phyloP scores from a whole-genome alignment of 2,113 vertebrate genomes.

The Zapus hudsonius region DNA sequence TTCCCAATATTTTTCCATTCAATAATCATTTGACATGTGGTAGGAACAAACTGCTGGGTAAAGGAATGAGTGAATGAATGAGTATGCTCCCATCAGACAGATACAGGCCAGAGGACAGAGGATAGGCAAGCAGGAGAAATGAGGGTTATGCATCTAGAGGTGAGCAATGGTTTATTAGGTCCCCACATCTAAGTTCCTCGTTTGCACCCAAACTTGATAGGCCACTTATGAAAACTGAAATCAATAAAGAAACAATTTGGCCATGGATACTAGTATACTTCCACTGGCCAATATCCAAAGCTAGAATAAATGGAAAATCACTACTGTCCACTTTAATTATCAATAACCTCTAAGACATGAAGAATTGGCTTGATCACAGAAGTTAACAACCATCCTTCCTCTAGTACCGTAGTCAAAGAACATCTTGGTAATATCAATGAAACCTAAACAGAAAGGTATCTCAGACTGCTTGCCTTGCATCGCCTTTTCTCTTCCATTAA shows the following conservation, averaged over 20 bases:
- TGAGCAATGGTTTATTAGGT: neutral
- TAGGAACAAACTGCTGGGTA: neutral
- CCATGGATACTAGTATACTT: neutral
- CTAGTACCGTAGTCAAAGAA: neutral
- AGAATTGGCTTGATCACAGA: neutral
- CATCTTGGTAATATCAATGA: neutral
- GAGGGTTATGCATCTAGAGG: neutral
- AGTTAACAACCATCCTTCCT: constrained; percentile 9
- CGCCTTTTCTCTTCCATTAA: neutral
- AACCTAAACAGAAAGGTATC: neutral
- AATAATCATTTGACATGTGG: neutral
- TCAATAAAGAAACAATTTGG: constrained; percentile 18
- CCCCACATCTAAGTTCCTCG: neutral
- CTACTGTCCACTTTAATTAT: constrained; percentile 36
- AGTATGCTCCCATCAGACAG: neutral
- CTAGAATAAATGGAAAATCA: constrained; percentile 54
- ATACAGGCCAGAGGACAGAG: neutral
- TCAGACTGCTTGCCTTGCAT: neutral
- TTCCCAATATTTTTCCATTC: neutral
- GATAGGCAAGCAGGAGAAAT: neutral
- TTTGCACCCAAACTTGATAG: constrained; percentile 28
- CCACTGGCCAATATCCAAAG: constrained; percentile 28
- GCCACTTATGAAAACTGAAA: constrained; percentile 31
- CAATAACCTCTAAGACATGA: constrained; percentile 30
- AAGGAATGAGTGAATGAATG: neutral